Percentiles rank a stretch among this genome's conserved stretches.
phyloP scores from a whole-genome alignment of 2,113 vertebrate species.

The Phasianus colchicus region DNA sequence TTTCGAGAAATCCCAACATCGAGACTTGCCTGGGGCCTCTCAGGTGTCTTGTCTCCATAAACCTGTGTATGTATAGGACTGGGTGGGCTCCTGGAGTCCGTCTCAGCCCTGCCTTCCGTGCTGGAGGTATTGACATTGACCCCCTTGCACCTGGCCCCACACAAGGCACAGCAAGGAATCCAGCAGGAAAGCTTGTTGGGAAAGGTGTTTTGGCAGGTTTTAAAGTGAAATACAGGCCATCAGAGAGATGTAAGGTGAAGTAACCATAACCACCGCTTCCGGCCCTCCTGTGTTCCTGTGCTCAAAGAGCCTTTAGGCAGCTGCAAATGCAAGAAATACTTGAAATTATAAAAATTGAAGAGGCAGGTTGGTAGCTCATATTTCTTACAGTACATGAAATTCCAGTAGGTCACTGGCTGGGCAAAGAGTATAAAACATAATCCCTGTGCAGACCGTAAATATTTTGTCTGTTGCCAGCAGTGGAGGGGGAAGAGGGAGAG shows the following conservation, averaged over 20 bases:
- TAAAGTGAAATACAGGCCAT: constrained; percentile 2
- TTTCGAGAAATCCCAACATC: not conserved
- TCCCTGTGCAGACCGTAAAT: not conserved
- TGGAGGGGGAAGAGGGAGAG: not conserved
- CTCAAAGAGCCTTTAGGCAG: not conserved
- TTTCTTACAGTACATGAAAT: constrained; percentile 37
- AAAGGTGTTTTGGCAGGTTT: constrained; percentile 6
- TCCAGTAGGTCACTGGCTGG: not conserved
- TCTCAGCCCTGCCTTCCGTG: not conserved
- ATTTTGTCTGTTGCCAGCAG: not conserved
- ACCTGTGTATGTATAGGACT: not conserved
- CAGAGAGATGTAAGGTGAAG: not conserved
- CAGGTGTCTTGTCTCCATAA: not conserved
- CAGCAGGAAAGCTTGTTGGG: not conserved
- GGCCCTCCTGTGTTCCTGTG: not conserved
- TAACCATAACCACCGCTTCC: not conserved
- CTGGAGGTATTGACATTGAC: not conserved
- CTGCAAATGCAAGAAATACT: constrained; percentile 26
- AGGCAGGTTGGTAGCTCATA: constrained; percentile 34
- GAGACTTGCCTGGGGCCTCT: not conserved
- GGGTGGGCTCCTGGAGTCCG: accelerated
- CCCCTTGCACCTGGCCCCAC: not conserved
- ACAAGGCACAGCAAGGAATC: not conserved
- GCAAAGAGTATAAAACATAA: constrained; percentile 41
- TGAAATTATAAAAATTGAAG: constrained; percentile 43